Evolutionary conservation across 2,797 vertebrate species (phyloP).

Genomic region (Platalea minor): DNA sequence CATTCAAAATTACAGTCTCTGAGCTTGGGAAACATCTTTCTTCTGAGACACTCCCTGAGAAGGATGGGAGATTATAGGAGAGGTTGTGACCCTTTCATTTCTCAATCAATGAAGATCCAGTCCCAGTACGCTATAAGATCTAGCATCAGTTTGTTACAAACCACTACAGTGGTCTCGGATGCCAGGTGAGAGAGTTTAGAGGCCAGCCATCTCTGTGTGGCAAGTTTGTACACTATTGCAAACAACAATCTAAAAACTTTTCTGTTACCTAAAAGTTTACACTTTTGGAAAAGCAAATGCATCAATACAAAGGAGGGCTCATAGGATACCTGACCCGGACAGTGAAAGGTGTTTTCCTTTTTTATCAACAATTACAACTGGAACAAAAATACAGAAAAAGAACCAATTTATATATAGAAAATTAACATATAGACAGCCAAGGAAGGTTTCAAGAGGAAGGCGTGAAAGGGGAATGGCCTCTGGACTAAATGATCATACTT

Average conservation of each 20-base stretch:
- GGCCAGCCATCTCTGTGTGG: not conserved
- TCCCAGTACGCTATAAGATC: not conserved
- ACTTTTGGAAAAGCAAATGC: not conserved
- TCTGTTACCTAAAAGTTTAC: not conserved
- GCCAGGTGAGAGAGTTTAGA: not conserved
- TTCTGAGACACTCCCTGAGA: not conserved
- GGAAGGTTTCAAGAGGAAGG: not conserved
- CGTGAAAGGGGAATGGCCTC: not conserved
- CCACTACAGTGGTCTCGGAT: not conserved
- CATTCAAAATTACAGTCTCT: not conserved
- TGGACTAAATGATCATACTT: not conserved
- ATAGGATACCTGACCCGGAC: not conserved
- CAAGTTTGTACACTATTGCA: not conserved
- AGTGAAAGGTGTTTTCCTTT: not conserved
- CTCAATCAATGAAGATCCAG: not conserved
- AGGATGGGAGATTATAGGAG: not conserved
- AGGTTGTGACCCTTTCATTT: not conserved
- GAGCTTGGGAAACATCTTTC: not conserved
- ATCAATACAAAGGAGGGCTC: not conserved
- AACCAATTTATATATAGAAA: not conserved
- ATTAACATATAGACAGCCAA: not conserved
- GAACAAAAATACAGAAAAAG: not conserved
- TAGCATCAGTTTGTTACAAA: not conserved
- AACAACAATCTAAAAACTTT: not conserved
- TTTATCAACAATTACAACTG: not conserved